Conservation (phyloP, 2,797 vertebrate species). For the Ispidina picta region DNA sequence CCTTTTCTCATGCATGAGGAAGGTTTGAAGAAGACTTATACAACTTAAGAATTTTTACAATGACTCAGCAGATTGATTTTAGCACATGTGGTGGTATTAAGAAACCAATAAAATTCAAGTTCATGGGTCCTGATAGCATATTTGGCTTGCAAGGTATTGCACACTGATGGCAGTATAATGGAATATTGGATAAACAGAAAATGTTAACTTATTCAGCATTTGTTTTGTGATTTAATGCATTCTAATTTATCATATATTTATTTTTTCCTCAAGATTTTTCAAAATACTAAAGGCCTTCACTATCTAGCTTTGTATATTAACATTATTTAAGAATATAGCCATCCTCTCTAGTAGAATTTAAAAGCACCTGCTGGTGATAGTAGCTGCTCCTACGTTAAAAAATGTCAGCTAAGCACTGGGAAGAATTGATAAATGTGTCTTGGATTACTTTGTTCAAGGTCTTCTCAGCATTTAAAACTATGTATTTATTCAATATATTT, state of each 20-base stretch:
- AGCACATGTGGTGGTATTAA: background rate
- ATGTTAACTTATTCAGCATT: background rate
- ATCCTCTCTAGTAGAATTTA: background rate
- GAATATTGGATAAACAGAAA: background rate
- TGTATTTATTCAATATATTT: background rate
- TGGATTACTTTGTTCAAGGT: background rate
- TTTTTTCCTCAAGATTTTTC: background rate
- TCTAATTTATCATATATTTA: background rate
- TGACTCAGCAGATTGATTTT: background rate
- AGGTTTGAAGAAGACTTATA: background rate
- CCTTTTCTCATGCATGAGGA: background rate
- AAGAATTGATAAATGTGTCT: background rate
- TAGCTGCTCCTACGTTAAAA: background rate
- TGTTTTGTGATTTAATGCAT: background rate
- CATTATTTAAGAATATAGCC: background rate
- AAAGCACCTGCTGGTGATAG: background rate
- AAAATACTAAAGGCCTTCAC: background rate
- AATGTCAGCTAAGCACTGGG: background rate
- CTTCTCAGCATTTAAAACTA: background rate
- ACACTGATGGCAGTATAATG: background rate
- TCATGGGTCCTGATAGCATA: background rate
- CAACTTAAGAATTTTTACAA: background rate
- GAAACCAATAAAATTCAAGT: background rate
- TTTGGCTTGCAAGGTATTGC: accelerated
- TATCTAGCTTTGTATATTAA: background rate